Evolutionary conservation across 1,140 invertebrate genomes (phyloP), one percentile per base, ranked within the genome.

Genomic region (Calliphora vicina): DNA sequence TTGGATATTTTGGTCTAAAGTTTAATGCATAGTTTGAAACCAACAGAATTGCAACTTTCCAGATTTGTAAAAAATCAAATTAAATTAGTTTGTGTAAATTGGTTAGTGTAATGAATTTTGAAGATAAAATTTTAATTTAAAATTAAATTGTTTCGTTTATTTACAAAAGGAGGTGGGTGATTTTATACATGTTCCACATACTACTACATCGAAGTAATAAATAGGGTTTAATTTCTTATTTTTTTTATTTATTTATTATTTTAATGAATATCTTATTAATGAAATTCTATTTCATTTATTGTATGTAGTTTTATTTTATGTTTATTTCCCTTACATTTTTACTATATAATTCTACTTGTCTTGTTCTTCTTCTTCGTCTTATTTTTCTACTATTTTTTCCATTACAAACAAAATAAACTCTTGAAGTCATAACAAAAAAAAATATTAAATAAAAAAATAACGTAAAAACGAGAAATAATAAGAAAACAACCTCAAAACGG

Each of bases 371-470:
- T 80, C 6, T 72, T 82, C 12, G 15, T 23, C 13, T 78, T 78
- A 20, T 45, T 78, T 17, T 78, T n/a, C 50, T 57, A n/a, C 50
- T 3, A 57, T 57, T 67, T 61, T 67, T 67, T 67, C 20, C 61
- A 67, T 78, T 78, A 43, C 74, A 78, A 78, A 78, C 23, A 78
- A 76, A 78, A 43, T 29, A 76, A 78, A 45, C 35, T 78, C 20
- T 78, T 45, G 42, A 78, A 78, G 74, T 25, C 35, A 43, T 78
- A 78, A 78, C 20, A 78, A 78, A 43, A 20, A 17, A 74, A 17
- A 35, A 74, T 35, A 29, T 35, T 17, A 35, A 17, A n/a, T 74
- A 35, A 35, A 35, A 35, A 35, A 35, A n/a, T 74, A n/a, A 35
- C 27, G n/a, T 35, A 74, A 74, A 74, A 35, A 35, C 29, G 27